Conservation (phyloP, 2,888 invertebrate genomes). For the Apeira syringaria region DNA sequence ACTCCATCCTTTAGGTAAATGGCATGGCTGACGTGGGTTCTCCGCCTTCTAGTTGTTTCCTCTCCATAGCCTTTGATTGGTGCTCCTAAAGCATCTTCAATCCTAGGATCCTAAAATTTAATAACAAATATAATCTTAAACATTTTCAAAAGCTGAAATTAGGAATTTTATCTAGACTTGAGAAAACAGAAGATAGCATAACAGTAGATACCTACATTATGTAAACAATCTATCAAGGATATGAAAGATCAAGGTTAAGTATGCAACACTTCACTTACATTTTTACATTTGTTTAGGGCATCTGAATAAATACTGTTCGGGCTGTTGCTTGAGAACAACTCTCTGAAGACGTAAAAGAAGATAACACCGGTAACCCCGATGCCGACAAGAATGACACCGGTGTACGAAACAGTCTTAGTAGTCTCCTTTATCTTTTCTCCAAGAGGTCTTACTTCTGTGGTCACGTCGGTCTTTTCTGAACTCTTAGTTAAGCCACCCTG, state of each 20-base stretch:
- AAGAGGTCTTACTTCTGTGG: slow-evolving; percentile 85
- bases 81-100: slow-evolving; percentile 93
- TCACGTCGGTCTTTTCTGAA: slow-evolving; percentile 66
- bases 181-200: not conserved
- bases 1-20: slow-evolving; percentile 89
- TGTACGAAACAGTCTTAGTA: slow-evolving; percentile 94
- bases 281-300: slow-evolving; percentile 89
- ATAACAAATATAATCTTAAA: not conserved
- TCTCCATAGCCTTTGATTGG: slow-evolving; percentile 96
- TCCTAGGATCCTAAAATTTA: slow-evolving; percentile 84
- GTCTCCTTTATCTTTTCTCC: slow-evolving; percentile 94
- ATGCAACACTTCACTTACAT: slow-evolving; percentile 58
- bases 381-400: slow-evolving; percentile 91
- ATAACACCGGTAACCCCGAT: slow-evolving; percentile 92
- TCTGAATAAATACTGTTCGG: slow-evolving; percentile 92
- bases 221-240: slow-evolving; percentile 22
- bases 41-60: slow-evolving; percentile 91
- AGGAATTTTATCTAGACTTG: too few species aligned
- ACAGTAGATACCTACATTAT: slow-evolving; percentile 11
- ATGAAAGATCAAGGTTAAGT: slow-evolving; percentile 20
- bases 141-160: not conserved
- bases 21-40: slow-evolving; percentile 92
- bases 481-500: slow-evolving; percentile 60
- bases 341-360: slow-evolving; percentile 92
- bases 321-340: slow-evolving; percentile 94